Percentiles rank a stretch among this genome's conserved stretches.
Conservation (phyloP, 1,140 invertebrate species). For the Acromyrmex echinatior region DNA sequence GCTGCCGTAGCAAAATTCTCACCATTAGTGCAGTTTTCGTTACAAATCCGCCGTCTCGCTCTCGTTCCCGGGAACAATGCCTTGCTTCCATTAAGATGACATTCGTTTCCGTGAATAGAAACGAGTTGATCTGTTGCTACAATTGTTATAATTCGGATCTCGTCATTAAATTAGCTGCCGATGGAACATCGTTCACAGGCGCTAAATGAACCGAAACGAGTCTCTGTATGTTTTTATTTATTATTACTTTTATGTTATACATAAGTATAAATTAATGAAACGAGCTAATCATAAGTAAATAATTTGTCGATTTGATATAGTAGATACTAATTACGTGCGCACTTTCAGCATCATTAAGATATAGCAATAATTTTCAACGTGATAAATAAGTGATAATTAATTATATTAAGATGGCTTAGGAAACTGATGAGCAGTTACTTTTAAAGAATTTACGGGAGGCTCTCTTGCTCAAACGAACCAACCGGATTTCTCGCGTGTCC, state of each 20-base stretch:
- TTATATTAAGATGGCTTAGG: neutral
- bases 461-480: neutral
- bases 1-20: constrained; percentile 20
- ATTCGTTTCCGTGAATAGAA: constrained; percentile 23
- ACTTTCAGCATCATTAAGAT: neutral
- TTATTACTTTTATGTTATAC: neutral
- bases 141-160: constrained; percentile 6
- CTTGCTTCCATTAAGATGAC: constrained; percentile 3
- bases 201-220: neutral
- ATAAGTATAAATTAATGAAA: neutral
- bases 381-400: constrained; percentile 17
- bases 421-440: neutral
- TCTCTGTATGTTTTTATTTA: neutral
- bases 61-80: constrained; percentile 1
- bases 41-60: neutral
- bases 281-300: neutral
- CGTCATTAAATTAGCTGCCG: neutral
- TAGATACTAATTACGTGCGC: neutral
- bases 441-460: neutral
- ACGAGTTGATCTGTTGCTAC: neutral
- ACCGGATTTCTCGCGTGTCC: constrained; percentile 13
- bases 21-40: constrained; percentile 27
- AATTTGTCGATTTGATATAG: neutral
- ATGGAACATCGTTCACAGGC: neutral
- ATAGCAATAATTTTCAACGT: neutral